A percentile compares a stretch with the other conserved stretches of the same genome.
phyloP scores from a whole-genome alignment of 2,888 invertebrate genomes.

The Rhagonycha fulva region DNA sequence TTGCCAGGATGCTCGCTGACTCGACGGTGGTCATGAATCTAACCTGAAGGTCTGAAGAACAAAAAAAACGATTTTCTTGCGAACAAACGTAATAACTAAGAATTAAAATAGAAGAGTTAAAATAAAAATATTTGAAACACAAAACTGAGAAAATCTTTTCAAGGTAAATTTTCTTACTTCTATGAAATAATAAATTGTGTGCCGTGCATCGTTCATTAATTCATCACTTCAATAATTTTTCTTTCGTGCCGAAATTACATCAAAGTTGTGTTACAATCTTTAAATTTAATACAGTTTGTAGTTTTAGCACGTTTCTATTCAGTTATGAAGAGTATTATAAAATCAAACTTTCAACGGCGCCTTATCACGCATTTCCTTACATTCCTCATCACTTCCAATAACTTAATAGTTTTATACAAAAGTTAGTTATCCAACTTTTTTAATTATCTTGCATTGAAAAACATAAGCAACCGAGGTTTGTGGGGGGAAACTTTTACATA shows the following conservation, averaged over 20 bases:
- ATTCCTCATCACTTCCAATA: not conserved
- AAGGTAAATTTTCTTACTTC: not conserved
- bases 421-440: not conserved
- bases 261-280: not conserved
- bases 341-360: not conserved
- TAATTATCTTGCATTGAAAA: not conserved
- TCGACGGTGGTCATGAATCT: too few species aligned
- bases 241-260: not conserved
- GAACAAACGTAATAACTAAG: too few species aligned
- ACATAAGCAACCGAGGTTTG: not conserved
- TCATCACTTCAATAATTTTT: not conserved
- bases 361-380: conserved; percentile 1
- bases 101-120: too few species aligned
- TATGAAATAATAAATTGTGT: not conserved
- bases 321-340: not conserved
- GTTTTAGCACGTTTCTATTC: conserved; percentile 3
- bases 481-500: not conserved
- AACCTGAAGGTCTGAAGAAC: too few species aligned
- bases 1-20: too few species aligned
- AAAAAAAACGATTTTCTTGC: too few species aligned
- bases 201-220: not conserved
- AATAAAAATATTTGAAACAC: too few species aligned
- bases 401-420: not conserved
- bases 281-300: not conserved
- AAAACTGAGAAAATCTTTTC: not conserved